phyloP scores from a whole-genome alignment of 1,140 invertebrate species.

The Diorhabda elongata region DNA sequence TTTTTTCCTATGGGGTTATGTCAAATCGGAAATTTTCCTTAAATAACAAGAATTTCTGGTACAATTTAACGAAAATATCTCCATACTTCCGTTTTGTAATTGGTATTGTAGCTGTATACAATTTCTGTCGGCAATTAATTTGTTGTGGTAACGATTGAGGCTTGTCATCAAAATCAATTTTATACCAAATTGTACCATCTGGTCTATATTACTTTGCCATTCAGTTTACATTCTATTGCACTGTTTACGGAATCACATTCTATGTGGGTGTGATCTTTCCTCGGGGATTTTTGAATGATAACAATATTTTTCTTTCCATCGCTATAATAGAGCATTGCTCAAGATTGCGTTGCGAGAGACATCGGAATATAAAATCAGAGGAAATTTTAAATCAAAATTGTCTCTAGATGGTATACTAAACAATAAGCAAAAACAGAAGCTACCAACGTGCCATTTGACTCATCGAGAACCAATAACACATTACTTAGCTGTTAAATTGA shows the following conservation, averaged over 20 bases:
- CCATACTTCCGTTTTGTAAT: no score
- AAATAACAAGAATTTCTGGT: no score
- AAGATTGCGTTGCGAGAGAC: constrained; percentile 23
- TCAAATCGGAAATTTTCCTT: no score
- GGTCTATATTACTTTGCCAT: constrained; percentile 21
- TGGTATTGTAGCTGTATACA: no score
- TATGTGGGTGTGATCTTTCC: constrained; percentile 44
- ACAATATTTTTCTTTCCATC: constrained; percentile 15
- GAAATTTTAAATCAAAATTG: not conserved
- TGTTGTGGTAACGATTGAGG: no score
- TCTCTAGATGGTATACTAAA: constrained; percentile 1
- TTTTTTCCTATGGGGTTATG: no score
- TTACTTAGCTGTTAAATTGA: constrained; percentile 32
- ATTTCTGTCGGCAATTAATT: no score
- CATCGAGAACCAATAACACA: constrained; percentile 20
- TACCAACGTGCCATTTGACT: constrained; percentile 33
- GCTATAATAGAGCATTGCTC: constrained; percentile 22
- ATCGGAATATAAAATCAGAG: constrained; percentile 18
- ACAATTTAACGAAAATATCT: no score
- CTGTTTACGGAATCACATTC: constrained; percentile 41
- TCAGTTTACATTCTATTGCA: constrained; percentile 33
- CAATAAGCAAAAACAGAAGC: constrained; percentile 26
- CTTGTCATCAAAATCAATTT: not conserved
- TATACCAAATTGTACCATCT: not conserved
- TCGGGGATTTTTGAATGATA: constrained; percentile 30